A percentile compares a stretch with the other conserved stretches of the same genome.
These are phyloP conservation scores for Geotrypetes seraphini DNA, from an alignment of 2,797 vertebrate genomes.

Conservation along the genomic window DNA sequence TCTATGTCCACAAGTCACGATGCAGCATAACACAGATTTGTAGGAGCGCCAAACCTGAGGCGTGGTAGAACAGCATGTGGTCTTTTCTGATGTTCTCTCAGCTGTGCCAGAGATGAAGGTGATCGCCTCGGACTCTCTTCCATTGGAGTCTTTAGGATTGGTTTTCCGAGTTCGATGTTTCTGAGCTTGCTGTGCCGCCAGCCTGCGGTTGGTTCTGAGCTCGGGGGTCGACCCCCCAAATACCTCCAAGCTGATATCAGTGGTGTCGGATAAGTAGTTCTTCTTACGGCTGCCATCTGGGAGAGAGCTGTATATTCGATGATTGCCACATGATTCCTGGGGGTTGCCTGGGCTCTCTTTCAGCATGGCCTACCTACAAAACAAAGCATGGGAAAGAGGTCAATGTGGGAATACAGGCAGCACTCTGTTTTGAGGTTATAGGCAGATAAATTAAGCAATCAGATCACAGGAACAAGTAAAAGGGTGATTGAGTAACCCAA, in stretches of 20 bases:
- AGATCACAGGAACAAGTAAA: too few relatives aligned
- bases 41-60: conserved; percentile 78
- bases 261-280: conserved; percentile 34
- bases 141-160: conserved; percentile 51
- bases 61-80: conserved; percentile 66
- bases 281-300: conserved; percentile 26
- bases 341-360: conserved; percentile 63
- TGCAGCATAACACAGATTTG: conserved; percentile 77
- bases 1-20: conserved; percentile 83
- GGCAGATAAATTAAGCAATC: too few relatives aligned
- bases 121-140: conserved; percentile 67
- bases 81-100: conserved; percentile 46
- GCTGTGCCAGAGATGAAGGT: conserved; percentile 82
- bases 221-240: conserved; percentile 22
- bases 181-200: conserved; percentile 21
- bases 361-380: conserved; percentile 80
- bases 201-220: conserved; percentile 15
- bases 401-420: too few relatives aligned
- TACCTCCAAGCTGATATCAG: conserved; percentile 51
- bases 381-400: too few relatives aligned
- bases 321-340: conserved; percentile 39
- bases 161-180: conserved; percentile 43
- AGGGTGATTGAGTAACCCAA: too few relatives aligned
- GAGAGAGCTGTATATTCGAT: conserved; percentile 31
- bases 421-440: too few relatives aligned